Percentiles rank a stretch among this genome's conserved stretches.
Conservation (phyloP, 2,888 invertebrate genomes). For the Oegoconia quadripuncta region DNA sequence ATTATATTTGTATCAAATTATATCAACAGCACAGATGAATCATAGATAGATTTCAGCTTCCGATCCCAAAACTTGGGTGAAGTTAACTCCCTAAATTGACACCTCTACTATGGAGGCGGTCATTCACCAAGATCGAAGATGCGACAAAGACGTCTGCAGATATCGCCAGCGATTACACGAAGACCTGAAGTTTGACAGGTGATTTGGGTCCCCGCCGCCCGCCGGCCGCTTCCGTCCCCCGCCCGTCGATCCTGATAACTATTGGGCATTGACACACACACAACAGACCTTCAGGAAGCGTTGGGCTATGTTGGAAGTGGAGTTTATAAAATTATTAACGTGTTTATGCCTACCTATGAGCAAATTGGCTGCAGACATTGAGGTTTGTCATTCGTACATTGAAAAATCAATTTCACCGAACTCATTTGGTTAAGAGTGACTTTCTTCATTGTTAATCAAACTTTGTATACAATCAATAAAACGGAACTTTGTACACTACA, state of each 20-base stretch:
- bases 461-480: no score
- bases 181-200: slow-evolving; percentile 67
- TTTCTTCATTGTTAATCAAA: no score
- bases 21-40: no score
- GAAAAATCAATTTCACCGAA: no score
- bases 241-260: slow-evolving; percentile 30
- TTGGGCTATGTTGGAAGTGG: no score
- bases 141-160: slow-evolving; percentile 68
- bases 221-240: slow-evolving; percentile 57
- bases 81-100: slow-evolving; percentile 33
- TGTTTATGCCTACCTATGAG: no score
- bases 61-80: slow-evolving; percentile 14
- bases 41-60: slow-evolving; percentile 8
- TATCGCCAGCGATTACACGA: slow-evolving; percentile 53
- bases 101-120: slow-evolving; percentile 31
- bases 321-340: no score
- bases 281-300: background rate
- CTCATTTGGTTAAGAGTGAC: no score
- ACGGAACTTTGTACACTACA: no score
- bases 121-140: slow-evolving; percentile 57
- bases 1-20: no score
- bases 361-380: no score
- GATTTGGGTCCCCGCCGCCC: slow-evolving; percentile 64
- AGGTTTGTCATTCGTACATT: no score
- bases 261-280: slow-evolving; percentile 47